Percentiles rank a stretch among this genome's conserved stretches.
phyloP scores from a whole-genome alignment of 2,797 vertebrate species.

The Argya squamiceps region DNA sequence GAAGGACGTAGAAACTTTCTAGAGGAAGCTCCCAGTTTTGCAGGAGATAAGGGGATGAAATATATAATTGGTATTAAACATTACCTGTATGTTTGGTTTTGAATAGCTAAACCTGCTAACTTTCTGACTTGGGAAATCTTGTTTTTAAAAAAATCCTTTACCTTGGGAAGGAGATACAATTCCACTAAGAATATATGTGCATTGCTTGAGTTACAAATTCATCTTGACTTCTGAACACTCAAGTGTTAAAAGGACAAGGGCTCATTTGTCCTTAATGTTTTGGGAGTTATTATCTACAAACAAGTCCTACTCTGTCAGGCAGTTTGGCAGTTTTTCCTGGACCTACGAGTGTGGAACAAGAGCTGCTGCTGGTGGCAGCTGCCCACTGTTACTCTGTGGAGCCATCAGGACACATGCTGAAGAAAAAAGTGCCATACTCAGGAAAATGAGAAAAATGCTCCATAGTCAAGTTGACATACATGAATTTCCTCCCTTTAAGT shows the following conservation, averaged over 20 bases:
- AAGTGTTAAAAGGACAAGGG: background rate
- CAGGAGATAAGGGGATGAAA: background rate
- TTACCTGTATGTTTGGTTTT: background rate
- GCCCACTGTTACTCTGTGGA: background rate
- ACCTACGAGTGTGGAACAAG: fast-evolving
- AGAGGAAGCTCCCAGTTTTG: background rate
- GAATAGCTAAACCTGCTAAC: background rate
- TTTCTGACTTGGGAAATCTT: background rate
- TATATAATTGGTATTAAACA: background rate
- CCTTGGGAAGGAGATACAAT: background rate
- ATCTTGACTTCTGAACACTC: background rate
- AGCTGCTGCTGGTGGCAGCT: background rate
- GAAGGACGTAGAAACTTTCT: background rate
- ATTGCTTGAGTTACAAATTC: background rate
- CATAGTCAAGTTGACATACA: background rate
- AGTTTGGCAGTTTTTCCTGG: background rate
- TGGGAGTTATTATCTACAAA: background rate
- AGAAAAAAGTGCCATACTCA: background rate
- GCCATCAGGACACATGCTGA: background rate
- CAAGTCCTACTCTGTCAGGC: background rate
- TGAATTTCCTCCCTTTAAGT: background rate
- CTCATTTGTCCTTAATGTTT: background rate
- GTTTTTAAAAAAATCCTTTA: background rate
- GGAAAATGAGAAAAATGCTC: background rate
- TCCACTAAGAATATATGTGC: background rate